Base-by-base conservation (phyloP, 2,888 invertebrate species). In the Carcina quercana region DNA sequence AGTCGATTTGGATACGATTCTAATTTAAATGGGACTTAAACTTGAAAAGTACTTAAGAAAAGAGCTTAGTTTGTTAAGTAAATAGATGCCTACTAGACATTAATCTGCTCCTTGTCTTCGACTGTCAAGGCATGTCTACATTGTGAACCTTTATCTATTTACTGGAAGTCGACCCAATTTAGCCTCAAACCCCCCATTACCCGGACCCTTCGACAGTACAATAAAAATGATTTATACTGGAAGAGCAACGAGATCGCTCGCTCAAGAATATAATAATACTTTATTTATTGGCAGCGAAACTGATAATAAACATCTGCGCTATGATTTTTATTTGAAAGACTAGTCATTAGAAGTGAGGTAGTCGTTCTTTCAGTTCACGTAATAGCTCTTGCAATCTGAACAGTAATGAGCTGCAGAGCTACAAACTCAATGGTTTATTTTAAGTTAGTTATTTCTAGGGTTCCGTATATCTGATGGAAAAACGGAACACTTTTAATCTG, bases 141-240 rank as follows among this genome's bases (percentile, higher is more conserved):
- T 17, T 43, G 51, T 53, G 46, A 54, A 55, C 49, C 41, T 54
- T 59, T 56, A 62, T 59, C 58, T 63, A 59, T 63, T 60, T 71
- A 62, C 57, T 61, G 61, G 50, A 53, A 63, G 59, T 60, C 64
- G 68, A 71, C 66, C 72, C 73, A 72, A 75, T 74, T 78, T 69
- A 69, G 60, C 56, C 54, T 63, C 56, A 54, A 60, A 62, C 57
- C 58, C 59, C 55, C 63, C 61, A 63, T 71, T 68, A 66, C 61
- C 56, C 50, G 54, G 61, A 65, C 70, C 71, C 71, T 76, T 75
- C 72, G 70, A 71, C 69, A 66, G 64, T 65, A 78, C 74, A 79
- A 79, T 78, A 74, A 79, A 76, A 74, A 74, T 74, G 75, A 76
- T 76, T 76, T 79, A 76, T 76, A n/a, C n/a, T n/a, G n/a, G n/a